Evolutionary conservation across 2,888 invertebrate genomes (phyloP).

Genomic region (Acleris holmiana): DNA sequence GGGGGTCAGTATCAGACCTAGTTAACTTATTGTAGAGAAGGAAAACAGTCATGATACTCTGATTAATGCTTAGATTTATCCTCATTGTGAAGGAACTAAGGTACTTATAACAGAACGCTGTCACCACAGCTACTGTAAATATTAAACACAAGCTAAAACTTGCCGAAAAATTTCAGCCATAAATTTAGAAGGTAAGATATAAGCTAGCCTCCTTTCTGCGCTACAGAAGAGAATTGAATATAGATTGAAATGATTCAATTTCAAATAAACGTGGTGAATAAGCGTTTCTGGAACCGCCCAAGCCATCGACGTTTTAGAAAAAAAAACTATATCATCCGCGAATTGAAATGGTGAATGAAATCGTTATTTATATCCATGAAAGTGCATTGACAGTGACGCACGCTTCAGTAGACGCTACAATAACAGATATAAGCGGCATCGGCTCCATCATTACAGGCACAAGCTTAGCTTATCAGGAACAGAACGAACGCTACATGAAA

Average conservation of each 20-base stretch:
- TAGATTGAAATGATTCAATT: background rate
- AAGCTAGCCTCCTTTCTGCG: too few species aligned
- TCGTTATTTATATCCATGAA: slow-evolving; percentile 51
- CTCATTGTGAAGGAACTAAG: too few species aligned
- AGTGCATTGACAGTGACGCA: slow-evolving; percentile 49
- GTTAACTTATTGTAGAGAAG: too few species aligned
- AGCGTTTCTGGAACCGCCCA: slow-evolving; percentile 47
- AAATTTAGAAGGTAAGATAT: too few species aligned
- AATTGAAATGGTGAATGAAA: slow-evolving; percentile 42
- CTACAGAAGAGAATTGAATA: too few species aligned
- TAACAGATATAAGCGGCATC: slow-evolving; percentile 65
- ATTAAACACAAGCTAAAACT: too few species aligned
- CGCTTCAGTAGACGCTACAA: slow-evolving; percentile 49
- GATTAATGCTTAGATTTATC: too few species aligned
- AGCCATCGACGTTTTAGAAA: slow-evolving; percentile 2
- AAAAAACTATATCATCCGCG: slow-evolving; percentile 25
- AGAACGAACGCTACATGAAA: slow-evolving; percentile 23
- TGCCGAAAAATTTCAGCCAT: too few species aligned
- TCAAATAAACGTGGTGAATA: slow-evolving; percentile 25
- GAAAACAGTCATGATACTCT: too few species aligned
- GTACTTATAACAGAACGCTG: too few species aligned
- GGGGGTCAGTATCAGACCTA: too few species aligned
- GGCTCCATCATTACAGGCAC: slow-evolving; percentile 63
- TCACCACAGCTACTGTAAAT: too few species aligned
- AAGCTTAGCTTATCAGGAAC: slow-evolving; percentile 48